phyloP scores from a whole-genome alignment of 1,140 invertebrate genomes.

The Penaeus vannamei region DNA sequence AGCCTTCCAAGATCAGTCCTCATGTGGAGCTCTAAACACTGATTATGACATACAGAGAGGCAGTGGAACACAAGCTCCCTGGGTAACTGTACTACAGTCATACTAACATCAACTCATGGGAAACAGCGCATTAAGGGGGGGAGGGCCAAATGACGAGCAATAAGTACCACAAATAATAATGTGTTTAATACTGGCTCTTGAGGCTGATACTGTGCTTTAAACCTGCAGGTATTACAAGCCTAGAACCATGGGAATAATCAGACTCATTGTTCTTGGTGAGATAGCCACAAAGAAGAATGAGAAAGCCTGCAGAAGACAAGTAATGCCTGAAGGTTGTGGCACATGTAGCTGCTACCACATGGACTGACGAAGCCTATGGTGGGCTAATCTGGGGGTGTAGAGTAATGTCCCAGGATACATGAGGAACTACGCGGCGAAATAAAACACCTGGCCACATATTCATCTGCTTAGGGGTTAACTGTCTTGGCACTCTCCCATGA shows the following conservation, averaged over 20 bases:
- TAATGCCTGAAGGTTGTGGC: slow-evolving; percentile 54
- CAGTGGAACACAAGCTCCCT: too few species aligned
- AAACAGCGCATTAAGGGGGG: slow-evolving; percentile 5
- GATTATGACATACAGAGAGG: too few species aligned
- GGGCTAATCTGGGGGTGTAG: slow-evolving; percentile 42
- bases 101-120: slow-evolving; percentile 36
- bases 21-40: too few species aligned
- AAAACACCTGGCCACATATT: slow-evolving; percentile 42
- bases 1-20: too few species aligned
- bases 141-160: slow-evolving; percentile 44
- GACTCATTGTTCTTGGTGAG: too few species aligned
- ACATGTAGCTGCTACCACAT: slow-evolving; percentile 51
- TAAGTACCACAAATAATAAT: slow-evolving; percentile 29
- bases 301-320: slow-evolving; percentile 40
- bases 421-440: slow-evolving; percentile 52
- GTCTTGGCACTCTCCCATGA: not conserved
- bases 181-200: slow-evolving; percentile 46
- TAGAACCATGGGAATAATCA: slow-evolving; percentile 27
- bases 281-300: too few species aligned
- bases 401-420: slow-evolving; percentile 43
- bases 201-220: slow-evolving; percentile 28
- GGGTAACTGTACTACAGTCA: slow-evolving; percentile 12
- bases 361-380: slow-evolving; percentile 45
- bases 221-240: slow-evolving; percentile 47
- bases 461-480: not conserved